Evolutionary conservation across 2,797 vertebrate species (phyloP).

Genomic region (Gymnodraco acuticeps): DNA sequence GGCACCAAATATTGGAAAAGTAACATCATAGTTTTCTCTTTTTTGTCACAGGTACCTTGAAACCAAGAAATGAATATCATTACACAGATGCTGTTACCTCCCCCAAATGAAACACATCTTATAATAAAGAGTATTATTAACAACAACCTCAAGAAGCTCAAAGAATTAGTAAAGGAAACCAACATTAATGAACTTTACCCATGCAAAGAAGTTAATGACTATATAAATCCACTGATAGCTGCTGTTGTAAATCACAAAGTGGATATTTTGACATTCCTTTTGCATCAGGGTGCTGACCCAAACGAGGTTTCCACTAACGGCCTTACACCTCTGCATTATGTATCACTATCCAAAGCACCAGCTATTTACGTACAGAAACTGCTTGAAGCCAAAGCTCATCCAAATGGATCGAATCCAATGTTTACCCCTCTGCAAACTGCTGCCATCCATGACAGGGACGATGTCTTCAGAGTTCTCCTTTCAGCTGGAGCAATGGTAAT

Average conservation of each 20-base stretch:
- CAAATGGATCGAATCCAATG: background rate
- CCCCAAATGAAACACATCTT: conserved; percentile 34
- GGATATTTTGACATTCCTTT: conserved; percentile 47
- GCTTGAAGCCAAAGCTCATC: conserved; percentile 54
- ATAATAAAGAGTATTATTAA: conserved; percentile 53
- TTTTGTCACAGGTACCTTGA: conserved; percentile 16
- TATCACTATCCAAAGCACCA: conserved; percentile 7
- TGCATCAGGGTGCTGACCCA: conserved; percentile 31
- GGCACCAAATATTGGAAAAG: background rate
- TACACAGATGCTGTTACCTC: rapidly evolving
- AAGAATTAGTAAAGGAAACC: background rate
- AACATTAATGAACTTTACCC: conserved; percentile 52
- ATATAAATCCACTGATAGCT: conserved; percentile 60
- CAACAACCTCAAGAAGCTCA: background rate
- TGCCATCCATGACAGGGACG: conserved; percentile 6
- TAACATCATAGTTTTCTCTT: background rate
- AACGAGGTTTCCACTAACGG: rapidly evolving
- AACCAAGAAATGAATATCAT: background rate
- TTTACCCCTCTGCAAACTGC: conserved; percentile 55
- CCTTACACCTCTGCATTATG: conserved; percentile 48
- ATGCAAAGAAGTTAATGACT: conserved; percentile 26
- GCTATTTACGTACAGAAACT: conserved; percentile 46
- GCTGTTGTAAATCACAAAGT: conserved; percentile 45
- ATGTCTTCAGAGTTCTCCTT: conserved; percentile 45
- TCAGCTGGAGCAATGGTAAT: conserved; percentile 16